Evolutionary conservation across 2,113 vertebrate genomes (phyloP).

Genomic region (Atlantisia rogersi): DNA sequence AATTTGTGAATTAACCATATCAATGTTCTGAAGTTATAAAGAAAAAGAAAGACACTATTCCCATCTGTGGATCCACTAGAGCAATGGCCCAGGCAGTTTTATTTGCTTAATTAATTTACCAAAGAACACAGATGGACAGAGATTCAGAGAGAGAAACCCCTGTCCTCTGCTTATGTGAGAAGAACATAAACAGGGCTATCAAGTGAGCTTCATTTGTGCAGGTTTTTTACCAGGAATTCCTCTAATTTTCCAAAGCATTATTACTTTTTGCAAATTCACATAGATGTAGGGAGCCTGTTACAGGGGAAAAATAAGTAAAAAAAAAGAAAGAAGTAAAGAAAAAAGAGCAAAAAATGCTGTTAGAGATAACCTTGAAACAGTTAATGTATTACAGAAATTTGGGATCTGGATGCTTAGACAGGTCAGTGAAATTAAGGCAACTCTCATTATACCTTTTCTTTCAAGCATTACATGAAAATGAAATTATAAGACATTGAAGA

Average conservation of each 20-base stretch:
- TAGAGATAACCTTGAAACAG: background rate
- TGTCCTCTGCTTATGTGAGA: background rate
- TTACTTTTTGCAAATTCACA: background rate
- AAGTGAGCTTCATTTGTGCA: background rate
- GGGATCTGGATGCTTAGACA: background rate
- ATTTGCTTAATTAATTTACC: background rate
- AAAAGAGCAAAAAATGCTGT: background rate
- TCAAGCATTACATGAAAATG: background rate
- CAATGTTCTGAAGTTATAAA: background rate
- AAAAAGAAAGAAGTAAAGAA: background rate
- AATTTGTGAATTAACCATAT: background rate
- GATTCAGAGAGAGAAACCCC: background rate
- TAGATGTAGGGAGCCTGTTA: background rate
- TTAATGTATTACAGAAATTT: background rate
- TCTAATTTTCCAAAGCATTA: background rate
- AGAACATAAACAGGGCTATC: background rate
- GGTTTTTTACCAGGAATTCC: background rate
- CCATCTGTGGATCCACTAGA: background rate
- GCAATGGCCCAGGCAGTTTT: background rate
- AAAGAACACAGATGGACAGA: background rate
- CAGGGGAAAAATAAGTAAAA: no score
- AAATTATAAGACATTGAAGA: background rate
- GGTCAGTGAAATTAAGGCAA: slow-evolving; percentile 2
- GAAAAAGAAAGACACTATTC: background rate
- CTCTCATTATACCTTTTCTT: background rate